A percentile compares a stretch with the other conserved stretches of the same genome.
Evolutionary conservation across 2,113 vertebrate species (phyloP).

Genomic region (Sylvia atricapilla): DNA sequence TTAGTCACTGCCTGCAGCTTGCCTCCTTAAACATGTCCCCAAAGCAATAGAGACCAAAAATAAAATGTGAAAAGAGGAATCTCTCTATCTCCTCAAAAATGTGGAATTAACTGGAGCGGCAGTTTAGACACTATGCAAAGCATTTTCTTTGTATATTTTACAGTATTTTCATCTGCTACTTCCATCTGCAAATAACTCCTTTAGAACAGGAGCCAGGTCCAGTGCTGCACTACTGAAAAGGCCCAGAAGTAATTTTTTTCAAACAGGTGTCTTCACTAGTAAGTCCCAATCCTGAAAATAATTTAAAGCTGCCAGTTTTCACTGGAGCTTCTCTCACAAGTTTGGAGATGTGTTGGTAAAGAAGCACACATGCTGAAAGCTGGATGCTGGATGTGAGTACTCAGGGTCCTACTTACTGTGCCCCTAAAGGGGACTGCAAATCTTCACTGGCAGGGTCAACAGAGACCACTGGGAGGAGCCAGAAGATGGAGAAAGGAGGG

Average conservation of each 20-base stretch:
- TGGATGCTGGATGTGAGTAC: not conserved
- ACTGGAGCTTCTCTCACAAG: not conserved
- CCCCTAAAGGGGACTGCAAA: not conserved
- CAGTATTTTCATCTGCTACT: not conserved
- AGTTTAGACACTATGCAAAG: not conserved
- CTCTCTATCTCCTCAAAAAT: not conserved
- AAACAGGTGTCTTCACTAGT: not conserved
- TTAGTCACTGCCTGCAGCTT: conserved; percentile 54
- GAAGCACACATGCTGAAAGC: not conserved
- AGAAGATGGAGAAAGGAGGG: not conserved
- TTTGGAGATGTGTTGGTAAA: not conserved
- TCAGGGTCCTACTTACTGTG: not conserved
- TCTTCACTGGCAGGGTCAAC: not conserved
- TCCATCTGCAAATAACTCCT: not conserved
- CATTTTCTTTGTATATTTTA: not conserved
- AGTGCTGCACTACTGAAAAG: not conserved
- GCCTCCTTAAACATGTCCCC: not conserved
- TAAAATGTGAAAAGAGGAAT: conserved; percentile 48
- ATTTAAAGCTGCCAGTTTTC: not conserved
- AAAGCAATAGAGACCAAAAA: conserved; percentile 16
- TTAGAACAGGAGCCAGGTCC: not conserved
- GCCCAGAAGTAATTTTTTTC: not conserved
- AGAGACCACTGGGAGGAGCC: not conserved
- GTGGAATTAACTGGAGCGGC: not conserved
- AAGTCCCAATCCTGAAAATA: not conserved